A percentile compares a stretch with the other conserved stretches of the same genome.
phyloP scores from a whole-genome alignment of 2,888 invertebrate species.

The Agrilus cyanescens region DNA sequence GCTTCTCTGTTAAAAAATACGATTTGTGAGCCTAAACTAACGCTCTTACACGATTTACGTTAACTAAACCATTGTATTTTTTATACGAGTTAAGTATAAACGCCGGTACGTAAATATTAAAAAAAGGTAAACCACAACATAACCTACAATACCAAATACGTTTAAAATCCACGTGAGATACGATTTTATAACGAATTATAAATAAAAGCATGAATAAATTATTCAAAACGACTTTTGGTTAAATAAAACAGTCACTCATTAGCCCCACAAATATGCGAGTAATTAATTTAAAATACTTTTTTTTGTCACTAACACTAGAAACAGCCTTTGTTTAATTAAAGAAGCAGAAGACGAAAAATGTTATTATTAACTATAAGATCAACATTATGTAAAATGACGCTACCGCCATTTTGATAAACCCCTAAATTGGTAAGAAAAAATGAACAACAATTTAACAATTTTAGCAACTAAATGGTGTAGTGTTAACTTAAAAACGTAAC shows the following conservation, averaged over 20 bases:
- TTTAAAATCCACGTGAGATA: neutral
- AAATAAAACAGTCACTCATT: too few species aligned
- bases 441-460: conserved; percentile 29
- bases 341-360: neutral
- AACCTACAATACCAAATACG: conserved; percentile 16
- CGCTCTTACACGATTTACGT: too few species aligned
- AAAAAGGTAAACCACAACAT: conserved; percentile 24
- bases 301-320: too few species aligned
- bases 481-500: conserved; percentile 6
- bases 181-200: neutral
- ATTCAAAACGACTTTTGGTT: neutral
- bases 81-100: neutral
- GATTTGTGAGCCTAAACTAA: too few species aligned
- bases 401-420: conserved; percentile 37
- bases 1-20: too few species aligned
- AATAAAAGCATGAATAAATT: neutral
- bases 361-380: conserved; percentile 1
- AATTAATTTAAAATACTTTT: too few species aligned
- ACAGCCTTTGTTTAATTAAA: too few species aligned
- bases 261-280: too few species aligned
- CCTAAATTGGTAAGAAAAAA: conserved; percentile 33
- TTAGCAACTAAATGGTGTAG: conserved; percentile 12
- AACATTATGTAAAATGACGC: conserved; percentile 23
- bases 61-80: too few species aligned
- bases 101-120: conserved; percentile 18